Percentiles rank a stretch among this genome's conserved stretches.
Conservation (phyloP, 2,797 vertebrate species). For the Gymnodraco acuticeps region DNA sequence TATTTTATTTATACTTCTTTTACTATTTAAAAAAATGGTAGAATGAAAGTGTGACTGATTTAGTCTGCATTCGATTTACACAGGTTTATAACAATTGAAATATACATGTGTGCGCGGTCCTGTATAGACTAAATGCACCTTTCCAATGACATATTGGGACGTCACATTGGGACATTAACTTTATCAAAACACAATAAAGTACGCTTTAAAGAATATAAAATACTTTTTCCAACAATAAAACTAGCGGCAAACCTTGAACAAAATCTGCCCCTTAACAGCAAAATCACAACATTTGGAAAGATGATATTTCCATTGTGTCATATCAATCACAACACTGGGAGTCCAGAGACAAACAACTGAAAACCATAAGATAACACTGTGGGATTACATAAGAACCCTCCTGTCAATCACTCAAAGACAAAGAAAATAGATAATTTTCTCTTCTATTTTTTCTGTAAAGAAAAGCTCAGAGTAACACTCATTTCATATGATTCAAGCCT, state of each 20-base stretch:
- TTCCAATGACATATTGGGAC: not conserved
- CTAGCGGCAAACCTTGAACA: not conserved
- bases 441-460: not conserved
- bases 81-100: not conserved
- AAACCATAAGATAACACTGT: not conserved
- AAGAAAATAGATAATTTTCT: not conserved
- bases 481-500: slow-evolving; percentile 2
- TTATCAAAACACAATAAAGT: too few species aligned
- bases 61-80: not conserved
- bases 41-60: too few species aligned
- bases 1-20: too few species aligned
- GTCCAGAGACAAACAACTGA: not conserved
- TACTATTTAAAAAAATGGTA: too few species aligned
- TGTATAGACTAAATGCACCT: not conserved
- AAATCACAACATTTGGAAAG: not conserved
- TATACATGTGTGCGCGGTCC: not conserved
- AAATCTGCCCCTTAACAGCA: not conserved
- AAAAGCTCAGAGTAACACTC: not conserved
- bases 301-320: not conserved
- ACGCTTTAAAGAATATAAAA: too few species aligned
- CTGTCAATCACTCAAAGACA: not conserved
- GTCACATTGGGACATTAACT: too few species aligned
- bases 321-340: not conserved
- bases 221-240: not conserved
- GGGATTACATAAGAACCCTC: not conserved